Base-by-base conservation (phyloP, 2,113 vertebrate genomes). In the Nematolebias whitei region DNA sequence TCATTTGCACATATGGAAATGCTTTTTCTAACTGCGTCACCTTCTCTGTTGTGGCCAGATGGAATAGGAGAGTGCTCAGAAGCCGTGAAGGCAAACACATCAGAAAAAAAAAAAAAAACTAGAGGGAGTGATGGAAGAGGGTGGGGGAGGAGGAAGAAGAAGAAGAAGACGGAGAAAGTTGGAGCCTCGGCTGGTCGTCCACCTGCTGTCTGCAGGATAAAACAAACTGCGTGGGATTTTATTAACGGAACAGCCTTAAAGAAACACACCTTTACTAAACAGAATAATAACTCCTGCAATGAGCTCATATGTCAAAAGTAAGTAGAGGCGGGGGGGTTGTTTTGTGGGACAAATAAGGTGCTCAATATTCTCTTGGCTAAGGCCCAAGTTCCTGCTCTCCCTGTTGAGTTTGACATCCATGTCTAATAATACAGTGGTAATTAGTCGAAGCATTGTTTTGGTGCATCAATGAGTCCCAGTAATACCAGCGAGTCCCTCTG, bases 1-100 rank as follows among this genome's bases (percentile, higher is more conserved):
- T 97, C 95, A 96, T 97, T 96, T 95, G 94, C 95, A 95, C 96
- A 97, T 96, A 97, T 96, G 96, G 96, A 98, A 97, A 95, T 94
- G 93, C 94, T 96, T 95, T 95, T 94, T 95, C 93, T 95, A 94
- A 91, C 93, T 79, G 92, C 90, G 87, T 92, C 80, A 76, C 93
- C 92, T 94, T 92, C 95, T 96, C 94, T 96, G 95, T 93, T 95
- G 95, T 95, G 96, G 95, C 96, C 96, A 97, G 96, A 97, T 98
- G 96, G 96, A 97, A 96, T 96, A 95, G 95, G 94, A 89, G 90
- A 94, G 94, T 91, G 91, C 93, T 95, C 95, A 94, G 91, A 96
- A 96, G 94, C 95, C 92, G 94, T 93, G 94, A 97, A 98, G 94
- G 93, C 94, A 97, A 97, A 96, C 94, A 97, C 95, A 94, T 93